Evolutionary conservation across 2,113 vertebrate species (phyloP).

Genomic region (Nesospiza acunhae): DNA sequence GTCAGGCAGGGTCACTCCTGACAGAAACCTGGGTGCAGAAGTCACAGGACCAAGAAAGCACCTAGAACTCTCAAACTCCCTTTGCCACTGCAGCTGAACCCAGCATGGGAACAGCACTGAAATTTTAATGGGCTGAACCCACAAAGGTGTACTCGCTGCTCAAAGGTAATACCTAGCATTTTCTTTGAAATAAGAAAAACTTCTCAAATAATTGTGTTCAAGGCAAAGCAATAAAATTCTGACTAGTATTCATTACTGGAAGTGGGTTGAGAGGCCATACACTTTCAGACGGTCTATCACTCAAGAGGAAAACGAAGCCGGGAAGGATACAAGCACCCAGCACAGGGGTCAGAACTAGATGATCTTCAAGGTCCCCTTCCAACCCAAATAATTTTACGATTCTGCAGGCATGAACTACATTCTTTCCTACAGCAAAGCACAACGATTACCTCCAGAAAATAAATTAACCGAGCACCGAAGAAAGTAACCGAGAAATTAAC

Average conservation of each 20-base stretch:
- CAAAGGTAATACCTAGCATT: accelerated
- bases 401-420: background rate
- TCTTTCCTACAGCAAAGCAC: background rate
- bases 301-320: background rate
- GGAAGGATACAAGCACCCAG: background rate
- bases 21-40: background rate
- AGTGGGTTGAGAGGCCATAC: accelerated
- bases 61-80: background rate
- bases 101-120: accelerated
- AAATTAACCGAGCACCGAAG: accelerated
- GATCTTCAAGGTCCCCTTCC: background rate
- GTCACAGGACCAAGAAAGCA: background rate
- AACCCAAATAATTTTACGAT: background rate
- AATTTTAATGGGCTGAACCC: background rate
- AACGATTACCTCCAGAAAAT: background rate
- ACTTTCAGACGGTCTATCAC: accelerated
- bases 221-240: background rate
- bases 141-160: accelerated
- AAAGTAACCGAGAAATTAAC: background rate
- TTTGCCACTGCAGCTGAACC: background rate
- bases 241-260: background rate
- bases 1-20: background rate
- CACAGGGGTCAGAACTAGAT: background rate
- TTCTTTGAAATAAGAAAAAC: background rate
- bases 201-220: background rate